Conservation (phyloP, 1,140 invertebrate species). For the Bactericera cockerelli region DNA sequence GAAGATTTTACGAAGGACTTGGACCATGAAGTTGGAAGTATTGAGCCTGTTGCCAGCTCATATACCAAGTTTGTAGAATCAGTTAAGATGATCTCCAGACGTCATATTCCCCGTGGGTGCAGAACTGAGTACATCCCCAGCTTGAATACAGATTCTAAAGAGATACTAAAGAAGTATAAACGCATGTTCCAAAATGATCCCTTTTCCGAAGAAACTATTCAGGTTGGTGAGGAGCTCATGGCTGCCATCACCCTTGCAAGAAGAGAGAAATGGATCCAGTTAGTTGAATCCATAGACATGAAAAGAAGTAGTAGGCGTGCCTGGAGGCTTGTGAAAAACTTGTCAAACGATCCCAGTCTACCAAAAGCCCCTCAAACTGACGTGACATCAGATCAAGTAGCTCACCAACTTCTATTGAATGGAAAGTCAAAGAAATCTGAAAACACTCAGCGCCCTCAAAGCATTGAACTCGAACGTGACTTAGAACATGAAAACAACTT, state of each 20-base stretch:
- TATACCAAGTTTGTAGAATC: background rate
- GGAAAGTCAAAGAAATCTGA: background rate
- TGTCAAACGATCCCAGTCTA: background rate
- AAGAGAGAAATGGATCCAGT: background rate
- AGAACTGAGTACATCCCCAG: background rate
- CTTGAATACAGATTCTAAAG: background rate
- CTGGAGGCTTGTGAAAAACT: too few species aligned
- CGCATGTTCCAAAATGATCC: background rate
- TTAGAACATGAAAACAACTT: background rate
- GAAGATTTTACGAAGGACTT: background rate
- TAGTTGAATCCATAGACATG: background rate
- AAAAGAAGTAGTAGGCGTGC: background rate
- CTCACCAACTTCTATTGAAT: too few species aligned
- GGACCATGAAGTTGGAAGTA: background rate
- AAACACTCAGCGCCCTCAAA: background rate
- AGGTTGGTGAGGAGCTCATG: background rate
- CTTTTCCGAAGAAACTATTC: background rate
- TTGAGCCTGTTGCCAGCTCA: background rate
- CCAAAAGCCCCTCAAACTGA: background rate
- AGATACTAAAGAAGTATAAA: background rate
- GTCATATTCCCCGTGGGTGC: constrained; percentile 8
- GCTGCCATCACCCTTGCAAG: background rate
- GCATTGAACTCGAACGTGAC: background rate
- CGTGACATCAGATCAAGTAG: background rate
- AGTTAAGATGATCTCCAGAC: constrained; percentile 10